These are phyloP conservation scores for Holocentrus rufus DNA, from an alignment of 2,797 vertebrate species.

Conservation along the genomic window DNA sequence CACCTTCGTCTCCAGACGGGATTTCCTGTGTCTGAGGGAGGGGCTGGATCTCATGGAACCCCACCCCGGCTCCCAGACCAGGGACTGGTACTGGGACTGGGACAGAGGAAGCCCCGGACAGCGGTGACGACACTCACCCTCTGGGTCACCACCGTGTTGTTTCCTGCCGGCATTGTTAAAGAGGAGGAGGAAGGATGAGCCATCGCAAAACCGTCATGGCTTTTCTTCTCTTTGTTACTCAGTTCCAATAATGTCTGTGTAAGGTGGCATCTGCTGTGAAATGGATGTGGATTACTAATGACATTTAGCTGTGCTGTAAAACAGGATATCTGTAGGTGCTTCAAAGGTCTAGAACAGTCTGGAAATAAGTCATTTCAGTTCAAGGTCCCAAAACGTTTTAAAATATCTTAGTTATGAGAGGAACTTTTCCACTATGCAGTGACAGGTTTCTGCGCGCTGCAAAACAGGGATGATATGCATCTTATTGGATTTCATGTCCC, in stretches of 20 bases:
- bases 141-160: slow-evolving; percentile 27
- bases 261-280: not conserved
- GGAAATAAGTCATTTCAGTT: too few species aligned
- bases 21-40: slow-evolving; percentile 64
- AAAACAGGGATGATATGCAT: too few species aligned
- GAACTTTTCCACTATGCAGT: too few species aligned
- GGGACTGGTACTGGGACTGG: slow-evolving; percentile 25
- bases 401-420: too few species aligned
- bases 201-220: slow-evolving; percentile 17
- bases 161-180: slow-evolving; percentile 70
- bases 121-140: not conserved
- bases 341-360: not conserved
- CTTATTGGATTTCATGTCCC: too few species aligned
- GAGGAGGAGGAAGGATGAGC: slow-evolving; percentile 72
- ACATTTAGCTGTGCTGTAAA: slow-evolving; percentile 1
- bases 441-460: too few species aligned
- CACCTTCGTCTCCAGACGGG: slow-evolving; percentile 58
- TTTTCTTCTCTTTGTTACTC: slow-evolving; percentile 13
- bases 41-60: slow-evolving; percentile 20
- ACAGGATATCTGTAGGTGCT: not conserved
- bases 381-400: not conserved
- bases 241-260: not conserved
- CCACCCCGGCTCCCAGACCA: slow-evolving; percentile 15
- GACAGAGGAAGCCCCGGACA: slow-evolving; percentile 17
- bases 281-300: not conserved